Evolutionary conservation across 2,888 invertebrate species (phyloP).

Genomic region (Drosophila mettleri): DNA sequence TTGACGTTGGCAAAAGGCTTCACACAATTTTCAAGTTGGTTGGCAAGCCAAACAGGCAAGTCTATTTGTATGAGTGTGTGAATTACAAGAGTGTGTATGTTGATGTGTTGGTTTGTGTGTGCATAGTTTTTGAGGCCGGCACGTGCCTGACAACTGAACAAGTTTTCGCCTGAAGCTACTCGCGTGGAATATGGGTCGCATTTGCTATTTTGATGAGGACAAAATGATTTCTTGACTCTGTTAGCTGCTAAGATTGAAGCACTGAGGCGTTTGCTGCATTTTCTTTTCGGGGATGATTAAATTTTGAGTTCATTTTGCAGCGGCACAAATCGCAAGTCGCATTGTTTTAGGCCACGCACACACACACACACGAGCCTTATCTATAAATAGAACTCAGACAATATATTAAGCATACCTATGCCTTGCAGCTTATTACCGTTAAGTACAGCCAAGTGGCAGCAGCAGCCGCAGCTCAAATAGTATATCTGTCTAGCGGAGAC

Average conservation of each 20-base stretch:
- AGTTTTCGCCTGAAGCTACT: constrained; percentile 40
- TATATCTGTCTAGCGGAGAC: constrained; percentile 19
- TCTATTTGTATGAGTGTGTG: constrained; percentile 10
- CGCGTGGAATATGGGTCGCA: constrained; percentile 69
- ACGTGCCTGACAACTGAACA: constrained; percentile 53
- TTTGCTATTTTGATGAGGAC: constrained; percentile 60
- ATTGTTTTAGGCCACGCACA: constrained; percentile 34
- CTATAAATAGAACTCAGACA: constrained; percentile 1
- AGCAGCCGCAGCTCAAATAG: constrained; percentile 17
- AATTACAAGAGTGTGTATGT: too few species aligned
- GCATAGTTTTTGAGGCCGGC: constrained; percentile 40
- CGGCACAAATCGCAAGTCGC: constrained; percentile 60
- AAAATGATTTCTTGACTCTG: constrained; percentile 52
- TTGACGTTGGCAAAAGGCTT: constrained; percentile 60
- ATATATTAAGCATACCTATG: constrained; percentile 20
- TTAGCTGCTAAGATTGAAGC: constrained; percentile 37
- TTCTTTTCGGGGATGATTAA: constrained; percentile 58
- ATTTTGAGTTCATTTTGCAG: constrained; percentile 68
- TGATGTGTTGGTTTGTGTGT: too few species aligned
- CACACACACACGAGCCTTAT: neutral
- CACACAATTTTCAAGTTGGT: constrained; percentile 63
- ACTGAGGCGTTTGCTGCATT: constrained; percentile 20
- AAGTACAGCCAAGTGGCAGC: constrained; percentile 12
- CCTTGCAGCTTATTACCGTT: constrained; percentile 32
- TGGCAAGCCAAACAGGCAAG: constrained; percentile 50